These are phyloP conservation scores for Melanostigma gelatinosum DNA, from an alignment of 2,113 vertebrate species.

Conservation along the genomic window DNA sequence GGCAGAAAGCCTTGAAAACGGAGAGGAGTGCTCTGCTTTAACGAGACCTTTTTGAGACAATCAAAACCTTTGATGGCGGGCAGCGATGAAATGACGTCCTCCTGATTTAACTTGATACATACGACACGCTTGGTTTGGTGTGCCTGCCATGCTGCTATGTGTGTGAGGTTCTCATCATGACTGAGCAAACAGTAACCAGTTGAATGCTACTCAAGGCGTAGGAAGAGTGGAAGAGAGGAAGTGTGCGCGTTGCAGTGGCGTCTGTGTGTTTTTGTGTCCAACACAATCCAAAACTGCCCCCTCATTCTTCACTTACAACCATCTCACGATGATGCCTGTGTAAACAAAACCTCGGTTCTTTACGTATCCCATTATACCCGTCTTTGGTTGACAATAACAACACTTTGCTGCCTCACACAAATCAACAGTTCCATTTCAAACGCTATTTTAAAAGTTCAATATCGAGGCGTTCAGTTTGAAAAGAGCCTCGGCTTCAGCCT, in stretches of 20 bases:
- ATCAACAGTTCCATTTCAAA: constrained; percentile 42
- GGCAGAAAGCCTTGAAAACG: constrained; percentile 6
- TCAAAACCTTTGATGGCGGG: neutral
- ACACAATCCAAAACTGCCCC: constrained; percentile 39
- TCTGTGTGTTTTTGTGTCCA: neutral
- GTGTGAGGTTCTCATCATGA: constrained; percentile 19
- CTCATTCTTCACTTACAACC: constrained; percentile 43
- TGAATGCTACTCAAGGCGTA: constrained; percentile 30
- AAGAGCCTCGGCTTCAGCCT: neutral
- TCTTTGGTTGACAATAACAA: constrained; percentile 20
- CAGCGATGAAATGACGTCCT: neutral
- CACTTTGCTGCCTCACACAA: constrained; percentile 25
- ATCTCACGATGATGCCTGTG: neutral
- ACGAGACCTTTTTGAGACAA: constrained; percentile 9
- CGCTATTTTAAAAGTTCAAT: constrained; percentile 14
- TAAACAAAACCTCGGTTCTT: constrained; percentile 25
- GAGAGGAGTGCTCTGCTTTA: neutral
- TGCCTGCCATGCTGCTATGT: neutral
- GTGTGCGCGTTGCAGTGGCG: constrained; percentile 21
- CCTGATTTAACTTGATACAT: neutral
- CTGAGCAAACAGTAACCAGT: constrained; percentile 23
- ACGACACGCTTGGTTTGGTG: constrained; percentile 4
- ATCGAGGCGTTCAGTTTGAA: neutral
- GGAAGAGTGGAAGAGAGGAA: constrained; percentile 47
- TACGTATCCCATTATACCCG: constrained; percentile 4